Conservation (phyloP, 2,888 invertebrate species). For the Camptogramma bilineatum region DNA sequence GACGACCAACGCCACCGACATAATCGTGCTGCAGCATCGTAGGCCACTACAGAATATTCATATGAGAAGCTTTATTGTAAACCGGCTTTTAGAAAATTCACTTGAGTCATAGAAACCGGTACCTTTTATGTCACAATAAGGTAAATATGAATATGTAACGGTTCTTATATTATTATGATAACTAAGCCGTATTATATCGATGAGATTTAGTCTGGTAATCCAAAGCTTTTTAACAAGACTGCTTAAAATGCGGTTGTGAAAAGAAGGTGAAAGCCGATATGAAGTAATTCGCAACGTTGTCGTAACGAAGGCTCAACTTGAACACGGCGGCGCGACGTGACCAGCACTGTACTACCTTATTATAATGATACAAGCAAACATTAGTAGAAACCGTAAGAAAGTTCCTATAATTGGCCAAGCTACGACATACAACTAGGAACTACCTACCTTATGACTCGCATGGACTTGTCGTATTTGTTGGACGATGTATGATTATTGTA, state of each 20-base stretch:
- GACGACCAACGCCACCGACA: slow-evolving; percentile 63
- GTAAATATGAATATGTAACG: not conserved
- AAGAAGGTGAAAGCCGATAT: slow-evolving; percentile 68
- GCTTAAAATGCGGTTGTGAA: slow-evolving; percentile 42
- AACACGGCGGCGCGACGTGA: slow-evolving; percentile 38
- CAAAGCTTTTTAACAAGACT: slow-evolving; percentile 23
- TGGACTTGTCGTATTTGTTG: slow-evolving; percentile 7
- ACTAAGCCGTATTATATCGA: not conserved
- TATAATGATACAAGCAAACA: slow-evolving; percentile 65
- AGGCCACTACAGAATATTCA: slow-evolving; percentile 34
- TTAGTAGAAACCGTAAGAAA: slow-evolving; percentile 64
- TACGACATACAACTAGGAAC: slow-evolving; percentile 17
- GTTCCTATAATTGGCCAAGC: slow-evolving; percentile 44
- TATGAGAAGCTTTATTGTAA: slow-evolving; percentile 48
- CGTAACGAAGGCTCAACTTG: slow-evolving; percentile 59
- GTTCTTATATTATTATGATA: not conserved
- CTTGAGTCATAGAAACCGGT: slow-evolving; percentile 40
- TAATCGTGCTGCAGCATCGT: slow-evolving; percentile 9
- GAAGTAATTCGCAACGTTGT: slow-evolving; percentile 57
- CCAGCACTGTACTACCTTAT: slow-evolving; percentile 38
- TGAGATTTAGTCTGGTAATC: not conserved
- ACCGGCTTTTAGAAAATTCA: slow-evolving; percentile 48
- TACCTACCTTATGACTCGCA: slow-evolving; percentile 5
- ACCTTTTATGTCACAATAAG: slow-evolving; percentile 37
- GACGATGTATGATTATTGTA: slow-evolving; percentile 4